phyloP scores from a whole-genome alignment of 2,888 invertebrate genomes.

The Andrena chrysosceles region DNA sequence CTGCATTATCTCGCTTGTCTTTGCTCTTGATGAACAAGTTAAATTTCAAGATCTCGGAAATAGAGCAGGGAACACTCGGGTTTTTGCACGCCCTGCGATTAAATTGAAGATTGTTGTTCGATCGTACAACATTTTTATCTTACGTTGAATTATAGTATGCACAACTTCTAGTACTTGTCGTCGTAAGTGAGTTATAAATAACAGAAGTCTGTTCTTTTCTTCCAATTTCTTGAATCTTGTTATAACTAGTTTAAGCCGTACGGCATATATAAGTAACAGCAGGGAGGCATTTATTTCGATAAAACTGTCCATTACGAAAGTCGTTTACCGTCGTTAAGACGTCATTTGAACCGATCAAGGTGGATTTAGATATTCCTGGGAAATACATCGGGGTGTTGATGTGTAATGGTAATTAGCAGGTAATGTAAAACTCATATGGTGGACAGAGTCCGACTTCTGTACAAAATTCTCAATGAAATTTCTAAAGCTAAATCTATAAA shows the following conservation, averaged over 20 bases:
- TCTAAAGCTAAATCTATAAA: slow-evolving; percentile 29
- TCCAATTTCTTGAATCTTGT: slow-evolving; percentile 35
- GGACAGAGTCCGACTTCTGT: slow-evolving; percentile 50
- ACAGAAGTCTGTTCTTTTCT: slow-evolving; percentile 17
- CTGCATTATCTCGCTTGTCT: slow-evolving; percentile 13
- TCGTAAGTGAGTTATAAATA: slow-evolving; percentile 40
- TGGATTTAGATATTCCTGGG: slow-evolving; percentile 59
- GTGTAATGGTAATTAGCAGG: slow-evolving; percentile 64
- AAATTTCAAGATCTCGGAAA: slow-evolving; percentile 5
- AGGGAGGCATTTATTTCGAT: slow-evolving; percentile 39
- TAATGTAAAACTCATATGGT: slow-evolving; percentile 61
- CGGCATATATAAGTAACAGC: slow-evolving; percentile 26
- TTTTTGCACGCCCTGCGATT: slow-evolving; percentile 19
- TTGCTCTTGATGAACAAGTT: not conserved
- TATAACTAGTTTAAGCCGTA: slow-evolving; percentile 37
- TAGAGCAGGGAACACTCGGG: slow-evolving; percentile 17
- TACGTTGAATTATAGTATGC: slow-evolving; percentile 45
- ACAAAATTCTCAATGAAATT: slow-evolving; percentile 42
- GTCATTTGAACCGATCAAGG: slow-evolving; percentile 47
- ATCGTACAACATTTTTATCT: slow-evolving; percentile 32
- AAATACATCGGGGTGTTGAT: slow-evolving; percentile 57
- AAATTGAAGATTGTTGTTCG: slow-evolving; percentile 35
- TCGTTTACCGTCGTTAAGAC: slow-evolving; percentile 39
- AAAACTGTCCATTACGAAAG: slow-evolving; percentile 39
- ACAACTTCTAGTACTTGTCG: slow-evolving; percentile 51